These are phyloP conservation scores for Microtus agrestis DNA, from an alignment of 2,797 vertebrate genomes.

Conservation along the genomic window DNA sequence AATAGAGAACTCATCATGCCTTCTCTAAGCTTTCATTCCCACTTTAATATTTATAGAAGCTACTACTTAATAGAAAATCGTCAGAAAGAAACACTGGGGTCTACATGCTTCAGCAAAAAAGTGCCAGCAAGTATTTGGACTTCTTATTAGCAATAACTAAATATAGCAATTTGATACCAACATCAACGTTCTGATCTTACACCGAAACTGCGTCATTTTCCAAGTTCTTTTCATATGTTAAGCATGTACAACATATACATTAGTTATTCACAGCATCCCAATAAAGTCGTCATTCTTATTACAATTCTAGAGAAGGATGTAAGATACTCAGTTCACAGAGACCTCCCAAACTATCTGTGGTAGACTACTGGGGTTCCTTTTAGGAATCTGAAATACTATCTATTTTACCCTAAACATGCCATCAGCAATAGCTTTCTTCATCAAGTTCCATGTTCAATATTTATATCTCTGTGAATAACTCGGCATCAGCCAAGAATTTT, in stretches of 20 bases:
- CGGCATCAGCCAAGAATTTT: neutral
- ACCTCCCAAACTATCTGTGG: neutral
- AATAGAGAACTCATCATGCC: neutral
- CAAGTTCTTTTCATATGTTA: neutral
- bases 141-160: neutral
- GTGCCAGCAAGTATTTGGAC: neutral
- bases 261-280: constrained; percentile 11
- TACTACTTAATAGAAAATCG: neutral
- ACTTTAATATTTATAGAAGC: neutral
- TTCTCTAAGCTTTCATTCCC: neutral
- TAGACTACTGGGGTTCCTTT: neutral
- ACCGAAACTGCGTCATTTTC: neutral
- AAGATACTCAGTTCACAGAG: neutral
- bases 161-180: neutral
- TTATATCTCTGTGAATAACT: neutral
- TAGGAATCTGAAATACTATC: neutral
- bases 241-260: neutral
- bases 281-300: neutral
- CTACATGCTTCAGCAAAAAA: neutral
- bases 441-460: neutral
- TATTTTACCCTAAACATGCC: neutral
- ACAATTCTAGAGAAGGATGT: neutral
- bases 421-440: neutral
- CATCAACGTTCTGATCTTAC: neutral
- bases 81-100: neutral